Conservation (phyloP, 2,113 vertebrate species). For the Chrysemys picta region DNA sequence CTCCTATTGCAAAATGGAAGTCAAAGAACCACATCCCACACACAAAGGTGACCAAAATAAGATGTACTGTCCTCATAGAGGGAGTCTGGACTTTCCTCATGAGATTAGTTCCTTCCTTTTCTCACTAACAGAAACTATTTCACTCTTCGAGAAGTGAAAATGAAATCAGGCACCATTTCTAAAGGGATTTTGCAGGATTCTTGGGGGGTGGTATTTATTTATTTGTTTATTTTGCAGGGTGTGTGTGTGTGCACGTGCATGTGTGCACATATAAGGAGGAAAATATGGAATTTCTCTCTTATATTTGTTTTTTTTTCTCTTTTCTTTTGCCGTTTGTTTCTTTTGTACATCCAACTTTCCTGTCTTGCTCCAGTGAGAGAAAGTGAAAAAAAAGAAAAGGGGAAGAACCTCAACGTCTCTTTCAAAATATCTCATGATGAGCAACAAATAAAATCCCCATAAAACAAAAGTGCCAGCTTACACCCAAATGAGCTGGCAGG, state of each 20-base stretch:
- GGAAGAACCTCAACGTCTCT: background rate
- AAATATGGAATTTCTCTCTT: background rate
- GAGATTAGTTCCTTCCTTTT: background rate
- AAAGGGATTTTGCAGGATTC: background rate
- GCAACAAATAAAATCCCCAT: background rate
- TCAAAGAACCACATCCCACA: constrained; percentile 1
- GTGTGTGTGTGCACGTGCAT: too few species aligned
- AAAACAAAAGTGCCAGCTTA: background rate
- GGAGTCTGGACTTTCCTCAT: constrained; percentile 36
- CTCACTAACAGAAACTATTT: background rate
- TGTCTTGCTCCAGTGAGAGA: constrained; percentile 28
- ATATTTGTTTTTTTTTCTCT: background rate
- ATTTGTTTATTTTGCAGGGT: fast-evolving
- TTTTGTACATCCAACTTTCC: background rate
- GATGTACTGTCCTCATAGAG: constrained; percentile 34
- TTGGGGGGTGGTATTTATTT: background rate
- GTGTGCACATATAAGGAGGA: background rate
- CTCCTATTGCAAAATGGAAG: constrained; percentile 29
- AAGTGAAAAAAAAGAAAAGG: constrained; percentile 48
- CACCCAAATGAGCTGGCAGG: fast-evolving
- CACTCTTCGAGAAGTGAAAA: constrained; percentile 33
- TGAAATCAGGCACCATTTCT: fast-evolving
- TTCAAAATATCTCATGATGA: constrained; percentile 18
- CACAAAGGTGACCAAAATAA: background rate
- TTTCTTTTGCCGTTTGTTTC: constrained; percentile 11